A percentile compares a stretch with the other conserved stretches of the same genome.
These are phyloP conservation scores for Sus cebifrons DNA, from an alignment of 2,797 vertebrate species.

Conservation along the genomic window DNA sequence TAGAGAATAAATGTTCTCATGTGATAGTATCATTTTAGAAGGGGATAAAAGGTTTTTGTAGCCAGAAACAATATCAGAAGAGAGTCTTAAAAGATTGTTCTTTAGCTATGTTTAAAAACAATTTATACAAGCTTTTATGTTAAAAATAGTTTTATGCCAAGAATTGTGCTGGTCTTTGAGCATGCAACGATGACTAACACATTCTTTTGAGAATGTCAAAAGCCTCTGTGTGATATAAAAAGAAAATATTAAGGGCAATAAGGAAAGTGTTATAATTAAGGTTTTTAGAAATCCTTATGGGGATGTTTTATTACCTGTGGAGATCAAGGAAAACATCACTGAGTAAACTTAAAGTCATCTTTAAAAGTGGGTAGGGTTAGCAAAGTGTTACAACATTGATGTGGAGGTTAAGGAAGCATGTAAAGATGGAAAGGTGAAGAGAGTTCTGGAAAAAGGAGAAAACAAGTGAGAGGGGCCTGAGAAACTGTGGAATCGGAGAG, in stretches of 20 bases:
- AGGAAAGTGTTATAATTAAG: conserved; percentile 20
- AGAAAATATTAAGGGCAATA: not conserved
- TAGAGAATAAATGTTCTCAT: not conserved
- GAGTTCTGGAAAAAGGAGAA: not conserved
- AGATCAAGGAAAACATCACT: not conserved
- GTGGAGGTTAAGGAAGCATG: not conserved
- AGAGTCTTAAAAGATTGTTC: not conserved
- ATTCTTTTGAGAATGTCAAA: not conserved
- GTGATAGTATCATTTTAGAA: not conserved
- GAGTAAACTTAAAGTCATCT: not conserved
- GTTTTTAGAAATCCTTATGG: not conserved
- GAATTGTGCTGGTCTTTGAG: not conserved
- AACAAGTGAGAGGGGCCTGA: rapidly evolving
- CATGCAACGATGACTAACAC: not conserved
- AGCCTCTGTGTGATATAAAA: not conserved
- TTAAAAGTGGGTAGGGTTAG: not conserved
- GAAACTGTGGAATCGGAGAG: rapidly evolving
- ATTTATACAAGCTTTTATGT: conserved; percentile 20
- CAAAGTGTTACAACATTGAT: not conserved
- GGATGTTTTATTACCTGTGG: not conserved
- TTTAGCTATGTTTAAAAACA: conserved; percentile 52
- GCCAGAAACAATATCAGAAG: not conserved
- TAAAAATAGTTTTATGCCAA: conserved; percentile 5
- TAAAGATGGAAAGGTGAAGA: not conserved
- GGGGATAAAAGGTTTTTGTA: not conserved